These are phyloP conservation scores for Pseudomyrmex dendroicus DNA, from an alignment of 1,140 invertebrate genomes.

Conservation along the genomic window DNA sequence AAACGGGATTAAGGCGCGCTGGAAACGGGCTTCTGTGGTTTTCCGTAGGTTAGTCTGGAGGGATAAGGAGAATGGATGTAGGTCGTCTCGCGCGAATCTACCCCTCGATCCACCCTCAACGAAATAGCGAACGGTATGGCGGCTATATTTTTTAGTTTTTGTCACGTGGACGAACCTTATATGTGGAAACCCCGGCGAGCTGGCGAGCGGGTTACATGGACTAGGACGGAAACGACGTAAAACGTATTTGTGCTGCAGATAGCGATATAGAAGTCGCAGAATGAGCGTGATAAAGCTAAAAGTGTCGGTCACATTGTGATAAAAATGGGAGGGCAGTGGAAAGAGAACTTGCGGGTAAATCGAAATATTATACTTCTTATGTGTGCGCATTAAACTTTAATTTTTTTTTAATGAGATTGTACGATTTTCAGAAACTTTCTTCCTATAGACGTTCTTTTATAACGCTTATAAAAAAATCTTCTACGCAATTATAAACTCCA, in stretches of 20 bases:
- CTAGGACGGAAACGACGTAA: conserved; percentile 38
- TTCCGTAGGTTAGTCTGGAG: conserved; percentile 54
- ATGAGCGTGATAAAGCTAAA: conserved; percentile 51
- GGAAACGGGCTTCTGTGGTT: conserved; percentile 51
- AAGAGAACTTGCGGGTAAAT: background rate
- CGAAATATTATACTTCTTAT: conserved; percentile 12
- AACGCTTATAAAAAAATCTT: no score
- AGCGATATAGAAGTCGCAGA: conserved; percentile 32
- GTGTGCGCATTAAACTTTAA: background rate
- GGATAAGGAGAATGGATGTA: conserved; percentile 66
- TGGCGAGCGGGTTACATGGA: conserved; percentile 26
- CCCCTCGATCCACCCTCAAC: conserved; percentile 57
- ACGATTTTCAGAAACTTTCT: no score
- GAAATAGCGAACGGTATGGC: conserved; percentile 61
- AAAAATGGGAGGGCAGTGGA: background rate
- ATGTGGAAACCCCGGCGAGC: conserved; percentile 35
- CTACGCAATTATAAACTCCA: no score
- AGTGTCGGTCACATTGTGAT: conserved; percentile 15
- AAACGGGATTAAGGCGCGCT: conserved; percentile 56
- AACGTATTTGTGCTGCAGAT: conserved; percentile 45
- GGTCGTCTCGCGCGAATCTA: conserved; percentile 63
- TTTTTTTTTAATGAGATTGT: background rate
- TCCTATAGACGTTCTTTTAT: no score
- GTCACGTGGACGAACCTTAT: conserved; percentile 17
- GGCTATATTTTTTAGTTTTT: conserved; percentile 65